These are phyloP conservation scores for Gallinago media DNA, from an alignment of 2,113 vertebrate species.

Conservation along the genomic window DNA sequence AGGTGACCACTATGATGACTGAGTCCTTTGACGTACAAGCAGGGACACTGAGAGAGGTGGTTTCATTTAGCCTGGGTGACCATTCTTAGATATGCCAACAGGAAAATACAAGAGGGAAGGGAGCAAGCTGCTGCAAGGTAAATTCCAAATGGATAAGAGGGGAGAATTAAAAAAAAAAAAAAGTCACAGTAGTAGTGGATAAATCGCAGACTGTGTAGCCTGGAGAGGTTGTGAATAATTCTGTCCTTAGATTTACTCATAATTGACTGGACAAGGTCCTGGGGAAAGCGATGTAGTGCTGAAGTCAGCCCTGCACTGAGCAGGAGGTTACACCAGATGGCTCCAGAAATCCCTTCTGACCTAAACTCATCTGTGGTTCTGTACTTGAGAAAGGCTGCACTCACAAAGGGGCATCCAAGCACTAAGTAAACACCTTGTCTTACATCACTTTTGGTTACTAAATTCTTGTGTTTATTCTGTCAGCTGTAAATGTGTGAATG, in stretches of 20 bases:
- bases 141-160: background rate
- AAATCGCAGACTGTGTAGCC: background rate
- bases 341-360: background rate
- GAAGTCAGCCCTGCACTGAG: background rate
- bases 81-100: background rate
- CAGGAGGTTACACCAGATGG: background rate
- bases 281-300: rapidly evolving
- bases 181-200: background rate
- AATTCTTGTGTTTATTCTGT: background rate
- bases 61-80: background rate
- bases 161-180: background rate
- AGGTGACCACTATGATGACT: rapidly evolving
- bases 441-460: background rate
- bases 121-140: background rate
- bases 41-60: background rate
- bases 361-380: background rate
- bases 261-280: background rate
- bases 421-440: background rate
- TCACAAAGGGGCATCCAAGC: background rate
- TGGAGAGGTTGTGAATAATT: background rate
- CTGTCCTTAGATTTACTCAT: background rate
- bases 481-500: background rate
- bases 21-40: rapidly evolving
- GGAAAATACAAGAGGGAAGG: background rate
- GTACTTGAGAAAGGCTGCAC: rapidly evolving